A percentile compares a stretch with the other conserved stretches of the same genome.
Conservation (phyloP, 1,140 invertebrate species). For the Pemphigus obesinymphae region DNA sequence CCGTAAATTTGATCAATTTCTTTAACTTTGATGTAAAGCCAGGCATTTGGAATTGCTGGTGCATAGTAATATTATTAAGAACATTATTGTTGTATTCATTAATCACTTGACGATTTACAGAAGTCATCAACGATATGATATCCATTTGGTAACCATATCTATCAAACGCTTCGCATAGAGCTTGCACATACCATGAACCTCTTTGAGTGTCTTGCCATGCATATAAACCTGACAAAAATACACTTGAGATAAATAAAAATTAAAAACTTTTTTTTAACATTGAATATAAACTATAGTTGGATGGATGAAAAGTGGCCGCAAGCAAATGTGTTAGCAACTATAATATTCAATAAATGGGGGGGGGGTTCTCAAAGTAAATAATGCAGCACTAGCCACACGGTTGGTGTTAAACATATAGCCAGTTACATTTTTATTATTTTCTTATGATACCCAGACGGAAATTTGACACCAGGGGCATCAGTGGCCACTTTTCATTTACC, state of each 20-base stretch:
- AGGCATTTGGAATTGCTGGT: conserved; percentile 91
- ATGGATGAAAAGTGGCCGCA: too few species aligned
- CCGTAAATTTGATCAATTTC: conserved; percentile 68
- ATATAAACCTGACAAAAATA: conserved; percentile 65
- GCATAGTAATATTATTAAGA: conserved; percentile 73
- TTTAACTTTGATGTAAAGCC: conserved; percentile 90
- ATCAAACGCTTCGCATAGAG: conserved; percentile 72
- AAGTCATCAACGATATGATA: conserved; percentile 80
- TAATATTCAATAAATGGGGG: too few species aligned
- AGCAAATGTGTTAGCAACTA: too few species aligned
- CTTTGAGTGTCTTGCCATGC: conserved; percentile 90
- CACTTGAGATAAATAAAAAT: neutral
- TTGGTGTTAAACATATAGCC: too few species aligned
- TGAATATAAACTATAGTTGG: too few species aligned
- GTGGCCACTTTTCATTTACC: too few species aligned
- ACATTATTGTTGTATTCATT: conserved; percentile 86
- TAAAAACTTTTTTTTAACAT: neutral
- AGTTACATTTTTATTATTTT: too few species aligned
- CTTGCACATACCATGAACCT: conserved; percentile 94
- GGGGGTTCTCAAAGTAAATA: too few species aligned
- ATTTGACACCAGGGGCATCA: too few species aligned
- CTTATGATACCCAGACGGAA: too few species aligned
- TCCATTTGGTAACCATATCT: conserved; percentile 69
- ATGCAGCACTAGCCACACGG: too few species aligned
- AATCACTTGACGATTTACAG: conserved; percentile 80